Percentiles rank a stretch among this genome's conserved stretches.
Evolutionary conservation across 2,797 vertebrate species (phyloP).

Genomic region (Cossypha heuglini): DNA sequence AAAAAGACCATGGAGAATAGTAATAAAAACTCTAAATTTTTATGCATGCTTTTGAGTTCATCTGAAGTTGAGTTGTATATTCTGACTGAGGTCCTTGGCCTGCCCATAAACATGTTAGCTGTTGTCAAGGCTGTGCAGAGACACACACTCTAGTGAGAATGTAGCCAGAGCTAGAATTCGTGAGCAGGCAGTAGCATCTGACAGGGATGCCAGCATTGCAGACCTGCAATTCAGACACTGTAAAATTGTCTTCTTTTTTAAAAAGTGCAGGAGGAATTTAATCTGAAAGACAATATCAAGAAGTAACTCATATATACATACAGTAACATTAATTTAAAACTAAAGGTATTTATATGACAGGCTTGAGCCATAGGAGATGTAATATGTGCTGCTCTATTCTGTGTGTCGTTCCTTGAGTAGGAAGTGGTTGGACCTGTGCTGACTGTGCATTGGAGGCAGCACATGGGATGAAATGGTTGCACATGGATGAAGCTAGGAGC

Average conservation of each 20-base stretch:
- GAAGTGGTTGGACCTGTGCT: neutral
- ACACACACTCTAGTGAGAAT: neutral
- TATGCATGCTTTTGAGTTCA: neutral
- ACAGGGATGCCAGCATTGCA: neutral
- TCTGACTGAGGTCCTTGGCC: neutral
- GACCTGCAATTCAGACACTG: neutral
- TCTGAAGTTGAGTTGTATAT: neutral
- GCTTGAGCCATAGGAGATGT: neutral
- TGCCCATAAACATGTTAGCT: neutral
- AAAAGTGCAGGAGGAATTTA: neutral
- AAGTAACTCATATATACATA: neutral
- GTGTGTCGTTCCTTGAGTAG: neutral
- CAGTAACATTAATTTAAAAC: neutral
- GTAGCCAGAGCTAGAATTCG: neutral
- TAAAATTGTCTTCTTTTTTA: neutral
- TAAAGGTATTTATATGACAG: neutral
- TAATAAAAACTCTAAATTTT: neutral
- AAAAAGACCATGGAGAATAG: neutral
- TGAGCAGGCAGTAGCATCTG: neutral
- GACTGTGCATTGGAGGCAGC: neutral
- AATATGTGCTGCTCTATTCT: neutral
- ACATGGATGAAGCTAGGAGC: neutral
- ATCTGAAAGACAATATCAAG: neutral
- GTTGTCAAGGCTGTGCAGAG: neutral
- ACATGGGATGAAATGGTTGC: neutral